Conservation (phyloP, 1,140 invertebrate species). For the Pentalonia nigronervosa region DNA sequence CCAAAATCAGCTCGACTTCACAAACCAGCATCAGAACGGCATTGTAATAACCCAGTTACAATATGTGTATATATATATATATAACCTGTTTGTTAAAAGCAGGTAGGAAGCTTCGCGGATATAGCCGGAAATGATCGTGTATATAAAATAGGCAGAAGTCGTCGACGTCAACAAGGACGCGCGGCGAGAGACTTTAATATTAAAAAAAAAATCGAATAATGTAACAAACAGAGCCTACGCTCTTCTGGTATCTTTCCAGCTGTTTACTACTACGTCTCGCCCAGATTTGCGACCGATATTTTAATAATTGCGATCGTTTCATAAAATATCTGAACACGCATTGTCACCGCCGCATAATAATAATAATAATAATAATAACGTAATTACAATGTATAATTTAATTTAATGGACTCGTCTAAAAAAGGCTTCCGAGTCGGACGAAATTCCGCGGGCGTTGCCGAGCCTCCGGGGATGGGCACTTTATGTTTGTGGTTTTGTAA, state of each 20-base stretch:
- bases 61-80: background rate
- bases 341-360: background rate
- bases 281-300: background rate
- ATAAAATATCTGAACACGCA: background rate
- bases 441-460: background rate
- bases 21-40: background rate
- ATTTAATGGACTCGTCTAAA: background rate
- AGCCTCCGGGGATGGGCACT: constrained; percentile 34
- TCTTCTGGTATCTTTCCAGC: background rate
- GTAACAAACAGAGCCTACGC: background rate
- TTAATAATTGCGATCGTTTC: background rate
- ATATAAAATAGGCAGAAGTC: background rate
- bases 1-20: background rate
- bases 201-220: background rate
- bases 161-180: background rate
- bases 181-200: background rate
- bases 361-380: background rate
- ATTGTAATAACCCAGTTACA: background rate
- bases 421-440: background rate
- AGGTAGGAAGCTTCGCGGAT: constrained; percentile 22
- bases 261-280: background rate
- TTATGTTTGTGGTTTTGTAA: background rate
- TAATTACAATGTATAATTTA: background rate
- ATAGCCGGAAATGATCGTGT: background rate
- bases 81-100: background rate